Conservation (phyloP, 1,140 invertebrate species). For the Tetramorium simillimum region DNA sequence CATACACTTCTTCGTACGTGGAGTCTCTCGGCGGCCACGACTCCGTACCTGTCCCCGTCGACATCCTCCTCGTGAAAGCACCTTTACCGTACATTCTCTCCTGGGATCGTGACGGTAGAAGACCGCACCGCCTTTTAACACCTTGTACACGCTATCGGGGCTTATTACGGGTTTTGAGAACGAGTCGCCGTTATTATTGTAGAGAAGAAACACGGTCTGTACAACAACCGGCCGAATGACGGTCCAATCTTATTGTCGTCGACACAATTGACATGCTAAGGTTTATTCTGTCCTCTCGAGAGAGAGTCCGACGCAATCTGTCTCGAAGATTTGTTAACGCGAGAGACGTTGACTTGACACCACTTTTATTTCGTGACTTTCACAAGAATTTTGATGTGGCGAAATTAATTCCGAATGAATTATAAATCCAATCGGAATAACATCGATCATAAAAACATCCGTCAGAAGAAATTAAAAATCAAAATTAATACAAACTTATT, state of each 20-base stretch:
- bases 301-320: not conserved
- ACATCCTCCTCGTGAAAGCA: conserved; percentile 74
- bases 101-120: conserved; percentile 68
- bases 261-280: conserved; percentile 27
- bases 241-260: conserved; percentile 35
- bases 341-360: not conserved
- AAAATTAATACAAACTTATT: not conserved
- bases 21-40: conserved; percentile 65
- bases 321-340: not conserved
- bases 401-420: not conserved
- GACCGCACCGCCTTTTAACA: conserved; percentile 59
- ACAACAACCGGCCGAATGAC: conserved; percentile 18
- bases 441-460: not conserved
- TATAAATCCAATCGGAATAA: not conserved
- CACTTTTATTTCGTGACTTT: not conserved
- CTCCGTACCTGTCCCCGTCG: conserved; percentile 74
- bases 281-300: not conserved
- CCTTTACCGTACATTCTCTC: conserved; percentile 69
- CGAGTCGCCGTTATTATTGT: conserved; percentile 69
- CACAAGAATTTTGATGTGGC: not conserved
- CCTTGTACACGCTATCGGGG: conserved; percentile 63
- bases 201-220: conserved; percentile 24
- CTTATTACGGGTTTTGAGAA: conserved; percentile 80
- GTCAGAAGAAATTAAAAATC: not conserved
- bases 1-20: conserved; percentile 61